Evolutionary conservation across 2,113 vertebrate genomes (phyloP).

Genomic region (Rhizomys pruinosus): DNA sequence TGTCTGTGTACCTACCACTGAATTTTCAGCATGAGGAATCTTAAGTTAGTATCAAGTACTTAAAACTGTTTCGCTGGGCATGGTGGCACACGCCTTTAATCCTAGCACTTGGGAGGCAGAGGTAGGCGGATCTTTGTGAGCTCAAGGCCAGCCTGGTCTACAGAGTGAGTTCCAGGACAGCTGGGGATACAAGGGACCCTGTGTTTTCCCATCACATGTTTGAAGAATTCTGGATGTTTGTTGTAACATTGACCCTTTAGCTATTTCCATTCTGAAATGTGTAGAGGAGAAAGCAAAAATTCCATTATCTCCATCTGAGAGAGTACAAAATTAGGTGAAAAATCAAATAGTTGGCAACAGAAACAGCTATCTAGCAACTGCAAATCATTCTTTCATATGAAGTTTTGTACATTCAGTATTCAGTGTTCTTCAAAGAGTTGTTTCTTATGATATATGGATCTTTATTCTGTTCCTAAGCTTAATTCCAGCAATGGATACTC

Average conservation of each 20-base stretch:
- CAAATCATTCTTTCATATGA: constrained; percentile 72
- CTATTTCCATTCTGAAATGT: constrained; percentile 64
- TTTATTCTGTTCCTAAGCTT: constrained; percentile 5
- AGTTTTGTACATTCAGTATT: constrained; percentile 70
- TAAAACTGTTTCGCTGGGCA: too few species aligned
- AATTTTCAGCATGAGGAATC: too few species aligned
- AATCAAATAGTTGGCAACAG: constrained; percentile 74
- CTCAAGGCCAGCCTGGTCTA: too few species aligned
- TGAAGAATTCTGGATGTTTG: constrained; percentile 51
- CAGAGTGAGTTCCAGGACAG: too few species aligned
- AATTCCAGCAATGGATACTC: neutral
- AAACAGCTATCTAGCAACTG: constrained; percentile 75
- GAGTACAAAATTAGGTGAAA: constrained; percentile 76
- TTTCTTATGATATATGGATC: neutral
- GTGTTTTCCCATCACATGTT: neutral
- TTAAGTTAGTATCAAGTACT: too few species aligned
- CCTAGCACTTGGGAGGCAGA: too few species aligned
- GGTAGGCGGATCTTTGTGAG: too few species aligned
- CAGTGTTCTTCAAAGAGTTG: neutral
- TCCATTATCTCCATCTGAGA: constrained; percentile 71
- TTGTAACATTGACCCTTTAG: constrained; percentile 69
- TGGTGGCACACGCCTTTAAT: too few species aligned
- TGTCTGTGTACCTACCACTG: too few species aligned
- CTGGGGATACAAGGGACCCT: too few species aligned
- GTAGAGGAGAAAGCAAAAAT: constrained; percentile 67